Evolutionary conservation across 2,888 invertebrate species (phyloP).

Genomic region (Epinotia bilunana): DNA sequence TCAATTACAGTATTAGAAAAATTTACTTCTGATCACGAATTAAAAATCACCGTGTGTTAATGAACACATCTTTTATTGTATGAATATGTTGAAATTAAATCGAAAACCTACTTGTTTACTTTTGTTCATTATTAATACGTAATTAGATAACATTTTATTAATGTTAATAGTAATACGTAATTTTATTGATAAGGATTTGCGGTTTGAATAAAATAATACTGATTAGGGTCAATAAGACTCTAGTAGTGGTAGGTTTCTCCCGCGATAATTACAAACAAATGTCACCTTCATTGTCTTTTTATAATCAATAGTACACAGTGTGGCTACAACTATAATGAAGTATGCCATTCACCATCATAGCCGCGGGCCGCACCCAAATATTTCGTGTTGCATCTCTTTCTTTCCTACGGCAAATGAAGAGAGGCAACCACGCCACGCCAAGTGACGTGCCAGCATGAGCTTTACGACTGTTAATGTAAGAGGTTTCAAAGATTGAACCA

Average conservation of each 20-base stretch:
- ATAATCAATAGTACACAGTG: too few relatives aligned
- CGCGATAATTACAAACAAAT: neutral
- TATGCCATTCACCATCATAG: too few relatives aligned
- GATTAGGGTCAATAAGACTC: constrained; percentile 17
- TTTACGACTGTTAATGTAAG: too few relatives aligned
- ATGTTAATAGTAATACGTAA: neutral
- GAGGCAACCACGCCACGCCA: too few relatives aligned
- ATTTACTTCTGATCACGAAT: too few relatives aligned
- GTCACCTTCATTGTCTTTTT: neutral
- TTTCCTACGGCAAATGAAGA: too few relatives aligned
- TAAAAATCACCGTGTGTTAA: neutral
- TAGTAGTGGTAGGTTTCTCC: constrained; percentile 31
- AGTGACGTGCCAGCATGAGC: too few relatives aligned
- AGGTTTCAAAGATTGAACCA: too few relatives aligned
- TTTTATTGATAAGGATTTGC: neutral
- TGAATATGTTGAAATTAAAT: neutral
- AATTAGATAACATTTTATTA: neutral
- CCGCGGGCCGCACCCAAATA: too few relatives aligned
- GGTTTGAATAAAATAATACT: constrained; percentile 16
- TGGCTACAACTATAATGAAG: too few relatives aligned
- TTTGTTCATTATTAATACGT: neutral
- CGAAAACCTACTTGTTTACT: constrained; percentile 15
- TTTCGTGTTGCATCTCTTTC: too few relatives aligned
- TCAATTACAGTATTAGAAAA: too few relatives aligned
- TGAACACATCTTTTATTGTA: neutral